Evolutionary conservation across 2,888 invertebrate species (phyloP), one percentile per base, ranked within the genome.

Genomic region (Drosophila longiperda): DNA sequence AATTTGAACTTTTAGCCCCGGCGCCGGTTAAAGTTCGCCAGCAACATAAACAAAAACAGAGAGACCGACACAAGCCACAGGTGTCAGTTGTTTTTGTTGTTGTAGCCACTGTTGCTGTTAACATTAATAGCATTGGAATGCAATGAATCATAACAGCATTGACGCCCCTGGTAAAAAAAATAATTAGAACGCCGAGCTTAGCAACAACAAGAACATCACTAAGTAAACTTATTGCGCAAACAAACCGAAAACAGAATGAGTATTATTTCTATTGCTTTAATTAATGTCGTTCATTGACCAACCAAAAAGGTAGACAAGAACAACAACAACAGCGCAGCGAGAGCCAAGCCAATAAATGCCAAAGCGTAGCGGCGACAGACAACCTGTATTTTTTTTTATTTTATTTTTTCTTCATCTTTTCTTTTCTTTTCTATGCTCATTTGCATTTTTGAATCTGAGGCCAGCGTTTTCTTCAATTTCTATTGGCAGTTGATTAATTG

Each of bases 211-310:
- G 34, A 78, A 70, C 52, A 73, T 36, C 62, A 32, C 70, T 70
- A 48, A 59, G 71, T 68, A 68, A 63, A 69, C 61, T 71, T 75
- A 75, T 78, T 78, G 80, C 78, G 78, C 79, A 75, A 74, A 73
- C 64, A 67, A 55, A 49, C 55, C 40, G 20, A 36, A 60, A 66
- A 64, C 54, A 36, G 49, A 57, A 40, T 64, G 40, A 66, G 42
- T 38, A 54, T 55, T 75, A 54, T 58, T 79, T 75, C 38, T 59
- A 61, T 59, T 58, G 61, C 60, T 73, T 81, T 77, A 87, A 83
- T 85, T 88, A 87, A 71, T 73, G 72, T 48, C 73, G 78, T 82
- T 64, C 82, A 78, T 78, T 83, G 87, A 75, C 88, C 83, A 82
- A 66, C 75, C 53, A 50, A 66, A 60, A 57, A 59, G 59, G 58